phyloP scores from a whole-genome alignment of 1,140 invertebrate genomes.

The Frieseomelitta varia region DNA sequence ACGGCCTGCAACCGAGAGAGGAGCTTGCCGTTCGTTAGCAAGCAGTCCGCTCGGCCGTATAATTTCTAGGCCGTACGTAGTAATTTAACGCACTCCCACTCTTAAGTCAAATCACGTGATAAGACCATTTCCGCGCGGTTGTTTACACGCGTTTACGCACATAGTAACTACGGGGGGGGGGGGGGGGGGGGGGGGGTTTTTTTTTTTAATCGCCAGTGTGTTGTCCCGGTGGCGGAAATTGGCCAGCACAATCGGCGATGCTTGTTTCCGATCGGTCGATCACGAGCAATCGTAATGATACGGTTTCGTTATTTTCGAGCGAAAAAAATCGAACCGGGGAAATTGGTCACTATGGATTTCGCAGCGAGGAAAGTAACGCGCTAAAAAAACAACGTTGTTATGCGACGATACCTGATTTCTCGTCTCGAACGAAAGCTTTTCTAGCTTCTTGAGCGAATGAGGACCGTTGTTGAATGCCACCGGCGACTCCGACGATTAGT shows the following conservation, averaged over 20 bases:
- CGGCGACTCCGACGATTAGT: too few species aligned
- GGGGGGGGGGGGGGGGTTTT: too few species aligned
- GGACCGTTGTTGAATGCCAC: too few species aligned
- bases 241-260: too few species aligned
- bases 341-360: too few species aligned
- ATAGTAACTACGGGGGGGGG: background rate
- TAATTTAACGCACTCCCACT: slow-evolving; percentile 64
- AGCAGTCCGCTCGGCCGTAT: slow-evolving; percentile 49
- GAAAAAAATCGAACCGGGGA: too few species aligned
- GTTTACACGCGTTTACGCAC: background rate
- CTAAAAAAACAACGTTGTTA: too few species aligned
- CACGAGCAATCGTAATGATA: background rate
- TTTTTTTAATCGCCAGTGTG: slow-evolving; percentile 32
- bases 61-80: slow-evolving; percentile 65
- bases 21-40: slow-evolving; percentile 46
- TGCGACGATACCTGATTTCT: too few species aligned
- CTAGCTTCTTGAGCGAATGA: too few species aligned
- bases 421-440: too few species aligned
- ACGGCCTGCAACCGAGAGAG: slow-evolving; percentile 40
- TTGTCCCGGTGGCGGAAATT: slow-evolving; percentile 25
- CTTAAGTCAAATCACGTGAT: slow-evolving; percentile 52
- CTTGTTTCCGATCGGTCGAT: slow-evolving; percentile 22
- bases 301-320: too few species aligned
- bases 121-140: slow-evolving; percentile 52
- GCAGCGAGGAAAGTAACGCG: too few species aligned